Base-by-base conservation (phyloP, 1,140 invertebrate species). In the Trichonephila clavata region DNA sequence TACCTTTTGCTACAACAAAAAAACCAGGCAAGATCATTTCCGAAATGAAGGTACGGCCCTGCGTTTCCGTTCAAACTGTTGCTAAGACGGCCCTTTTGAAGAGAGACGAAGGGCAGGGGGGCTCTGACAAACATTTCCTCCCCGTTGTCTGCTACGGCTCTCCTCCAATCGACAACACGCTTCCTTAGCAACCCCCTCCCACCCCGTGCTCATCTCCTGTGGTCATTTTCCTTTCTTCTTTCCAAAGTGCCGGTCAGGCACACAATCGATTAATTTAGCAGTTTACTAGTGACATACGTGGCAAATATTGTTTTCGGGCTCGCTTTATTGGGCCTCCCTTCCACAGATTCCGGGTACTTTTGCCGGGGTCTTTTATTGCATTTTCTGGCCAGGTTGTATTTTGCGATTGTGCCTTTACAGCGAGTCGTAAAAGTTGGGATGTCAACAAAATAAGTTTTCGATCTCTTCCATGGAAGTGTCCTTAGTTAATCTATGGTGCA, bases 171-270 rank as follows among this genome's bases (percentile, higher is more conserved):
- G 43, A 50, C 2, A 50, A 6, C 43, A 20, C n/a, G 27, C 84
- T 59, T 61, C 84, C 84, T 59, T 86, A 63, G 84, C 84, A 86
- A 86, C 59, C 32, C 32, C 32, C 2, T 32, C 32, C 32, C n/a
- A n/a, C n/a, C n/a, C n/a, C 84, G 84, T 63, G 59, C 84, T 86
- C 84, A 60, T 86, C 59, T 60, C 27, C 16, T 60, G 57, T 86
- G 50, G 84, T 86, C 84, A 61, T 27, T 50, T 50, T 50, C 43
- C 8, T 50, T 50, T 50, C 43, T 50, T 60, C 84, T 32, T 61
- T 20, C 10, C 81, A 24, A 24, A 84, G 81, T 24, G 81, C 24
- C 57, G 81, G 57, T 59, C 39, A 84, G 81, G 59, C 81, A 57
- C n/a, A 59, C 81, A 84, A 24, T 59, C 81, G 81, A 84, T 84